Conservation (phyloP, 2,113 vertebrate genomes). For the Amazona guildingii region DNA sequence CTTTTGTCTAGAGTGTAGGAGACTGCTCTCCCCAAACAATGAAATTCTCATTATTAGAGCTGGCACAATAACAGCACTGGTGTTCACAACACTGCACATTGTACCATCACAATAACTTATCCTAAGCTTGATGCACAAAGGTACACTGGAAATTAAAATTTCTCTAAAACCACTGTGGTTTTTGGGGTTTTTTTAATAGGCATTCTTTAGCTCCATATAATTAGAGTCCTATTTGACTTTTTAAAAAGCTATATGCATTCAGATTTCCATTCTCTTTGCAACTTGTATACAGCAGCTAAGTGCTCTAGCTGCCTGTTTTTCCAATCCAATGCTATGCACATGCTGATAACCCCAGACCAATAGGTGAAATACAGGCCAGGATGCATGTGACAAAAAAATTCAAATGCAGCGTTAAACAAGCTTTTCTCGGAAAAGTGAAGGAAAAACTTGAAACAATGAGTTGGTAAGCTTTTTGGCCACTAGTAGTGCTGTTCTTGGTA, state of each 20-base stretch:
- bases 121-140: conserved; percentile 70
- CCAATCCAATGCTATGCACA: background rate
- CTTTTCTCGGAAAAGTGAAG: background rate
- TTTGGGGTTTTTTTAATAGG: conserved; percentile 24
- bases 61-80: conserved; percentile 69
- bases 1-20: conserved; percentile 77
- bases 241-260: conserved; percentile 59
- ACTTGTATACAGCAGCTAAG: conserved; percentile 46
- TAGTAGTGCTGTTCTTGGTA: background rate
- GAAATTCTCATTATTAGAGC: conserved; percentile 78
- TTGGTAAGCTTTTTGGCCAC: background rate
- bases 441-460: background rate
- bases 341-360: conserved; percentile 6
- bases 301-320: background rate
- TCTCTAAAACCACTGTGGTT: conserved; percentile 38
- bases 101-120: conserved; percentile 67
- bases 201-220: conserved; percentile 58
- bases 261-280: conserved; percentile 43
- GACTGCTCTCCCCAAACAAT: conserved; percentile 77
- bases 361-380: conserved; percentile 32
- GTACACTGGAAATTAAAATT: conserved; percentile 71
- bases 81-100: conserved; percentile 69
- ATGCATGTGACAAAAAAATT: background rate
- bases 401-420: background rate
- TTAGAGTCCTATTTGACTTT: conserved; percentile 68